Percentiles rank a stretch among this genome's conserved stretches.
Conservation (phyloP, 2,113 vertebrate genomes). For the Cacatua alba region DNA sequence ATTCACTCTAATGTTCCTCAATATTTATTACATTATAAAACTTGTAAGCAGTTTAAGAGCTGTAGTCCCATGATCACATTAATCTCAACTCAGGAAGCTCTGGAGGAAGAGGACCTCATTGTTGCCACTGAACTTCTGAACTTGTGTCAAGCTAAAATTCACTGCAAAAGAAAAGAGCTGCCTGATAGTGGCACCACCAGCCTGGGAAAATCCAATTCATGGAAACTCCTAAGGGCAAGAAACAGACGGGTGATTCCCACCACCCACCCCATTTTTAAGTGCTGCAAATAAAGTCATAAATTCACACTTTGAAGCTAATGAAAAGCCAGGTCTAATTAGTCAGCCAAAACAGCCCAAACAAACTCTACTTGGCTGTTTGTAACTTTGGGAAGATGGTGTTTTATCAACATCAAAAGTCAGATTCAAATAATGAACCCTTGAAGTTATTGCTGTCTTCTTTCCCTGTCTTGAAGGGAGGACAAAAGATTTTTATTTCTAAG, state of each 20-base stretch:
- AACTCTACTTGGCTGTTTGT: not conserved
- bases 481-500: not conserved
- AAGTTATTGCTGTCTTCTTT: not conserved
- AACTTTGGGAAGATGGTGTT: not conserved
- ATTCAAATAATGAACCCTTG: not conserved
- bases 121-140: not conserved
- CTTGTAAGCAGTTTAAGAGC: not conserved
- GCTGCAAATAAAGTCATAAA: not conserved
- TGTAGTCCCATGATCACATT: not conserved
- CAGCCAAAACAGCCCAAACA: not conserved
- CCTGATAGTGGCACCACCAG: accelerated
- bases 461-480: not conserved
- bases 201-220: not conserved
- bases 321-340: not conserved
- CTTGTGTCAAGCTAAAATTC: not conserved
- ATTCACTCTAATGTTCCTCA: not conserved
- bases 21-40: not conserved
- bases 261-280: not conserved
- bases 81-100: not conserved
- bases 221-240: not conserved
- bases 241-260: not conserved
- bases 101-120: not conserved
- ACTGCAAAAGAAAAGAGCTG: not conserved
- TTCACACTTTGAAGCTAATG: not conserved
- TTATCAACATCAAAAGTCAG: not conserved